Base-by-base conservation (phyloP, 2,797 vertebrate species). In the Arnoldichthys spilopterus region DNA sequence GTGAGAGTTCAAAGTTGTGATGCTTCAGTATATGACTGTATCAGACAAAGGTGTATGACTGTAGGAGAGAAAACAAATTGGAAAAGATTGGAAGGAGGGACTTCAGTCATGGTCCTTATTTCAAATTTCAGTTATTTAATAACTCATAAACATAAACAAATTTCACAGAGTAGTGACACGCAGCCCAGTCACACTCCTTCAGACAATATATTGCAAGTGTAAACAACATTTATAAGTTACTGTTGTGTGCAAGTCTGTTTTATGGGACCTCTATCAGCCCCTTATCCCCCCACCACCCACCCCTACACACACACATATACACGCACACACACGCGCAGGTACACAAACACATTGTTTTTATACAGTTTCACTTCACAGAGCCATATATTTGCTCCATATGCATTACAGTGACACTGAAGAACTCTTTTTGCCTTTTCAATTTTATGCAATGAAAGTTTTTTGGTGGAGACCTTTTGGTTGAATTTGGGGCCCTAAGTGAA, bases 141-240 rank as follows among this genome's bases (percentile, higher is more conserved):
- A 47, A 47, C 43, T 0, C n/a, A n/a, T n/a, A n/a, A n/a, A 3
- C 43, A 69, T 24, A 24, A 20, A 11, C 66, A 81, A 34, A 40
- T n/a, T 70, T 28, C 28, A 2, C 40, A 83, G 72, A 63, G n/a
- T 40, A 32, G 40, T 26, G 32, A 54, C 73, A 72, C 7, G 18
- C 26, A 40, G 51, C 34, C 66, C 67, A 82, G 82, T 82, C 43
- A 70, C 86, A 87, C 86, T 84, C 85, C 85, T 72, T 70, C 75
- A 79, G 76, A 77, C 61, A 80, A 86, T 91, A 93, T 89, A 86
- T 90, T 92, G 89, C 85, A 85, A 88, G 77, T 82, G 66, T 59
- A 53, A 86, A 82, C 64, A 83, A 80, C 53, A 2, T 87, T 91
- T 90, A 87, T 81, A 74, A 80, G 91, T 91, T 88, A 87, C 84